Evolutionary conservation across 2,888 invertebrate species (phyloP).

Genomic region (Arge pagana): DNA sequence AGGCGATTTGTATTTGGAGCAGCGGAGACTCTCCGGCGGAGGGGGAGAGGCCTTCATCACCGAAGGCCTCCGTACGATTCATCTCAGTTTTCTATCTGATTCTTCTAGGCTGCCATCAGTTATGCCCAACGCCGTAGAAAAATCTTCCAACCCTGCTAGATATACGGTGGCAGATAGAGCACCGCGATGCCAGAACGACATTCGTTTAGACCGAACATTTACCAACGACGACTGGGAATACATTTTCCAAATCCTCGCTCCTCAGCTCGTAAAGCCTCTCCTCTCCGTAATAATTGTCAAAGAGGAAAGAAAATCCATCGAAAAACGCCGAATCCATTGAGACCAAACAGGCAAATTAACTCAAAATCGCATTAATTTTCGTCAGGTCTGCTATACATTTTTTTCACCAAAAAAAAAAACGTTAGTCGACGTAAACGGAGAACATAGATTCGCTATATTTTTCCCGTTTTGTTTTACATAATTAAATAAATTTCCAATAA

Average conservation of each 20-base stretch:
- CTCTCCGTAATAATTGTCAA: too few species aligned
- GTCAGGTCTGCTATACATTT: too few species aligned
- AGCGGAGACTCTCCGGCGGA: neutral
- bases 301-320: too few species aligned
- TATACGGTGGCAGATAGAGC: conserved; percentile 34
- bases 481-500: too few species aligned
- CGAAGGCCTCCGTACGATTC: conserved; percentile 19
- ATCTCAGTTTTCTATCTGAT: conserved; percentile 26
- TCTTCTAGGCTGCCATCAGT: conserved; percentile 22
- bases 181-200: conserved; percentile 6
- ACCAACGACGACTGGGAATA: too few species aligned
- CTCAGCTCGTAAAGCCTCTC: neutral
- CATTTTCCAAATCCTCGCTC: conserved; percentile 6
- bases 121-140: conserved; percentile 12
- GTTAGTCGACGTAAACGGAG: too few species aligned
- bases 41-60: conserved; percentile 11
- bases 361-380: too few species aligned
- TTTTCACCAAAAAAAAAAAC: too few species aligned
- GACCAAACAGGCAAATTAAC: too few species aligned
- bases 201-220: conserved; percentile 4
- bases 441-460: too few species aligned
- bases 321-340: too few species aligned
- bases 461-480: too few species aligned
- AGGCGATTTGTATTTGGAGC: conserved; percentile 1
- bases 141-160: conserved; percentile 30